Conservation (phyloP, 2,113 vertebrate species). For the Polypterus senegalus region DNA sequence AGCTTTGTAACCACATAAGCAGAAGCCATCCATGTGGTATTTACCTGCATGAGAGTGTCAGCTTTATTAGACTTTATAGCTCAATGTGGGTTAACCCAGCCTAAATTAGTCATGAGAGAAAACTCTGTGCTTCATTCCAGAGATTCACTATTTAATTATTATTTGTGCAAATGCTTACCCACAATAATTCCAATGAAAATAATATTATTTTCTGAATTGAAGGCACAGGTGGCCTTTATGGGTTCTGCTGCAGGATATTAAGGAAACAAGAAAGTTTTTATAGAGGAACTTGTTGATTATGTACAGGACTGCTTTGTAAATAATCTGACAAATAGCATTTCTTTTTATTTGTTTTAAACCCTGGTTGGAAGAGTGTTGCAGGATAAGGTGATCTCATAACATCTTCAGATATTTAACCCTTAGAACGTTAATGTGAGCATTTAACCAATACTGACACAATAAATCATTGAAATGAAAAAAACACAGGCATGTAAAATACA, state of each 20-base stretch:
- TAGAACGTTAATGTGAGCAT: too few relatives aligned
- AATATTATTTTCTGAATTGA: not conserved
- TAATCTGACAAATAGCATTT: too few relatives aligned
- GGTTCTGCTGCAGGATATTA: too few relatives aligned
- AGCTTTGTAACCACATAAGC: constrained; percentile 4
- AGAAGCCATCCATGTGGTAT: constrained; percentile 1
- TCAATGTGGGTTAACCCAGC: constrained; percentile 4
- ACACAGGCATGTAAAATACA: too few relatives aligned
- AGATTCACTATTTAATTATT: not conserved
- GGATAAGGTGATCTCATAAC: not conserved
- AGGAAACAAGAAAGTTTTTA: too few relatives aligned
- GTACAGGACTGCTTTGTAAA: too few relatives aligned
- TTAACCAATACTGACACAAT: too few relatives aligned
- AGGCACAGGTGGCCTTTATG: not conserved
- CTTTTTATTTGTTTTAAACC: too few relatives aligned
- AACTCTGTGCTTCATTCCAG: not conserved
- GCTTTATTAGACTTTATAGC: not conserved
- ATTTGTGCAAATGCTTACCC: not conserved
- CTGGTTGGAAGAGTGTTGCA: not conserved
- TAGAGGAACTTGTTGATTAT: too few relatives aligned
- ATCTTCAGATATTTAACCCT: too few relatives aligned
- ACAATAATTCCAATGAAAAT: not conserved
- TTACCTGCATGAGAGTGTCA: not conserved
- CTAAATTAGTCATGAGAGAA: constrained; percentile 2
- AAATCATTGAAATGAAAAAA: too few relatives aligned